Conservation (phyloP, 2,797 vertebrate species). For the Notoglanidium macrostoma region DNA sequence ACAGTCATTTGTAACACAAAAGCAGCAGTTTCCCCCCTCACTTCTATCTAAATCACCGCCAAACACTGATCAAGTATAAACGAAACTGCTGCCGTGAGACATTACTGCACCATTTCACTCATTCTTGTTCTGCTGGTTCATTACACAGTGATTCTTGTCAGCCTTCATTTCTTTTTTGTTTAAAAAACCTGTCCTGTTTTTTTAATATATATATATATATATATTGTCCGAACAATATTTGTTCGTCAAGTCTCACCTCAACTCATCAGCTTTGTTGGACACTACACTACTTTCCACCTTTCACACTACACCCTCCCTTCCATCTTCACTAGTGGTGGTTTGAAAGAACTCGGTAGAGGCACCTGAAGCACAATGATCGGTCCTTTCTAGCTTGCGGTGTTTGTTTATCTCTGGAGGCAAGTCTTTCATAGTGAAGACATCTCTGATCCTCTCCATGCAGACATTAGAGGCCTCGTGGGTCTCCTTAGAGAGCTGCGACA, state of each 20-base stretch:
- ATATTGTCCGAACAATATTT: background rate
- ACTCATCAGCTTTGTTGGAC: background rate
- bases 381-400: conserved; percentile 81
- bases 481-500: conserved; percentile 84
- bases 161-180: background rate
- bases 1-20: background rate
- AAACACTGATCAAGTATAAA: conserved; percentile 26
- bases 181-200: background rate
- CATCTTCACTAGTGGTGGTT: conserved; percentile 52
- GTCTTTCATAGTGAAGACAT: conserved; percentile 71
- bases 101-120: conserved; percentile 21
- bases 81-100: conserved; percentile 39
- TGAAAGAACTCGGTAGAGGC: conserved; percentile 50
- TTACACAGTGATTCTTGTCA: conserved; percentile 20
- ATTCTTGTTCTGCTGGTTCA: background rate
- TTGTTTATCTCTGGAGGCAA: conserved; percentile 69
- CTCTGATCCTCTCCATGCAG: conserved; percentile 82
- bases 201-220: too few species aligned
- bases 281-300: background rate
- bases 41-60: conserved; percentile 24
- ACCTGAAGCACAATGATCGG: conserved; percentile 57
- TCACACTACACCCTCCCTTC: conserved; percentile 48
- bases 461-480: conserved; percentile 81
- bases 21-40: background rate
- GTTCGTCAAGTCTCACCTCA: background rate